These are phyloP conservation scores for Sarcophaga bullata DNA, from an alignment of 1,140 invertebrate genomes.

Conservation along the genomic window DNA sequence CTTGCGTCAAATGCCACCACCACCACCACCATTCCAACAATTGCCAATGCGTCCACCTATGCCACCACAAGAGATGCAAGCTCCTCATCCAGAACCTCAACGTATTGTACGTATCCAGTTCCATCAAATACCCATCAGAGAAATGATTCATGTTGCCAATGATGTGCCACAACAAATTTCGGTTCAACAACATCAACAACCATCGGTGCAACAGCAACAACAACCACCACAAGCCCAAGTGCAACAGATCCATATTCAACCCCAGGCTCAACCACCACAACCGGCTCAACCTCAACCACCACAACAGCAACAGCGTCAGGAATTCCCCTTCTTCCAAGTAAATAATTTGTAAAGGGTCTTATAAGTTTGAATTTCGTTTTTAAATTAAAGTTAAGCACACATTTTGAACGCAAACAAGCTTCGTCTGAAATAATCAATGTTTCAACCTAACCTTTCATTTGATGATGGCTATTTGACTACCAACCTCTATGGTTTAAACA, in stretches of 20 bases:
- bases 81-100: slow-evolving; percentile 62
- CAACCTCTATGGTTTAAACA: no score
- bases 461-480: no score
- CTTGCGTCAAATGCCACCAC: slow-evolving; percentile 54
- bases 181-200: slow-evolving; percentile 26
- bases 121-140: slow-evolving; percentile 63
- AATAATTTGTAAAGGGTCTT: neutral
- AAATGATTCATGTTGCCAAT: slow-evolving; percentile 57
- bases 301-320: slow-evolving; percentile 48
- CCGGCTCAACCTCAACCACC: slow-evolving; percentile 11
- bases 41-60: slow-evolving; percentile 64
- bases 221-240: slow-evolving; percentile 8
- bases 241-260: neutral
- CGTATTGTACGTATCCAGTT: slow-evolving; percentile 63
- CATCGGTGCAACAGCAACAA: neutral
- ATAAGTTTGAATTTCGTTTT: neutral
- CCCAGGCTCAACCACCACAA: slow-evolving; percentile 49
- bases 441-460: no score
- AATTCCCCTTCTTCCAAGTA: slow-evolving; percentile 47
- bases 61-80: slow-evolving; percentile 65
- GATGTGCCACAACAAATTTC: slow-evolving; percentile 61
- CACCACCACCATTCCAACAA: slow-evolving; percentile 64
- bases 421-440: no score
- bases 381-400: neutral
- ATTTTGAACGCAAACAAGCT: no score